Conservation (phyloP, 1,140 invertebrate genomes). For the Rhynchophorus ferrugineus region DNA sequence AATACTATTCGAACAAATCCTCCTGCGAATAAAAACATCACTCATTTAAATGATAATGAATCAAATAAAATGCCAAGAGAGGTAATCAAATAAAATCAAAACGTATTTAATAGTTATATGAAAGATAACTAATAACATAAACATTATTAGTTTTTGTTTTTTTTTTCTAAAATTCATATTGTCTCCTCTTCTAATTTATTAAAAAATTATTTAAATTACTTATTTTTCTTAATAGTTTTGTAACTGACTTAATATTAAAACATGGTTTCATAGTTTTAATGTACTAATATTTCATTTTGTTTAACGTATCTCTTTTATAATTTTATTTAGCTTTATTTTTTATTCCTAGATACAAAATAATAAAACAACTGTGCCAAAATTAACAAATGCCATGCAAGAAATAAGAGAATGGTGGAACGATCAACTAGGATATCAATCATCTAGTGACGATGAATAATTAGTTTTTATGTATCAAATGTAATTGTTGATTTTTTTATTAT, state of each 20-base stretch:
- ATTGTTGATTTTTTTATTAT: too few species aligned
- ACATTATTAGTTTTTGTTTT: background rate
- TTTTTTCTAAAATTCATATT: too few species aligned
- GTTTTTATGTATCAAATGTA: too few species aligned
- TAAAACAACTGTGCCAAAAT: conserved; percentile 37
- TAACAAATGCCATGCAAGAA: conserved; percentile 36
- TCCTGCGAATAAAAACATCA: conserved; percentile 33
- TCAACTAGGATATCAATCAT: conserved; percentile 37
- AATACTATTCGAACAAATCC: conserved; percentile 55
- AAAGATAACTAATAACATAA: background rate
- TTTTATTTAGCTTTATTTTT: too few species aligned
- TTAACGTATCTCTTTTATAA: too few species aligned
- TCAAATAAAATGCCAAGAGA: conserved; percentile 34
- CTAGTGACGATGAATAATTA: conserved; percentile 39
- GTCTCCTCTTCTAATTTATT: too few species aligned
- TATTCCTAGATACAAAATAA: conserved; percentile 24
- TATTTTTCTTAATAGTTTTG: too few species aligned
- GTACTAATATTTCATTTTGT: too few species aligned
- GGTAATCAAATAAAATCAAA: conserved; percentile 25
- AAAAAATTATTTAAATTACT: too few species aligned
- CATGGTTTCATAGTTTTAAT: too few species aligned
- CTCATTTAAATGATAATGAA: conserved; percentile 35
- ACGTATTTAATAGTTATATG: too few species aligned
- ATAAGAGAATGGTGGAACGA: conserved; percentile 41
- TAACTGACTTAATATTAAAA: too few species aligned